Evolutionary conservation across 1,140 invertebrate genomes (phyloP).

Genomic region (Halyomorpha halys): DNA sequence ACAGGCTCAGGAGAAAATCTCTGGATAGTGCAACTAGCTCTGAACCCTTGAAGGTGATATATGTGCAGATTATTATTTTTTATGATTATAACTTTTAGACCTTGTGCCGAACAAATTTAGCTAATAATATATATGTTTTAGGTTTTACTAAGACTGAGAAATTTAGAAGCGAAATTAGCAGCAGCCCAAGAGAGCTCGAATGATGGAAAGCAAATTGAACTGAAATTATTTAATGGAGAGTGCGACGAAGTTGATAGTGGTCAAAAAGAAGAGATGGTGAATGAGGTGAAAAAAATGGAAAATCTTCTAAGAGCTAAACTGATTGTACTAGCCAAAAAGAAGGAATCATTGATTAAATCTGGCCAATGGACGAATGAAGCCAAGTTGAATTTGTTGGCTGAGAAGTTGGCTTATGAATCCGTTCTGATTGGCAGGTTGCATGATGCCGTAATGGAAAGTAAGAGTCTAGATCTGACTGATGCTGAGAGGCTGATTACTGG

Average conservation of each 20-base stretch:
- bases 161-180: slow-evolving; percentile 59
- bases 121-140: neutral
- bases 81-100: neutral
- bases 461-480: slow-evolving; percentile 33
- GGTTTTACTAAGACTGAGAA: slow-evolving; percentile 53
- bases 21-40: slow-evolving; percentile 62
- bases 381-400: slow-evolving; percentile 56
- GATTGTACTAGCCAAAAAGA: slow-evolving; percentile 49
- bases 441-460: slow-evolving; percentile 39
- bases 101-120: neutral
- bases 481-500: slow-evolving; percentile 34
- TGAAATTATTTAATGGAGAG: slow-evolving; percentile 27
- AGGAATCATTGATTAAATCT: slow-evolving; percentile 45
- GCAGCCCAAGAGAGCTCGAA: slow-evolving; percentile 36
- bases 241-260: slow-evolving; percentile 26
- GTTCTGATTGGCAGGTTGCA: slow-evolving; percentile 52
- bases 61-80: too few relatives aligned
- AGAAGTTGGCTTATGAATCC: slow-evolving; percentile 64
- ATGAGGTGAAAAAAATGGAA: slow-evolving; percentile 31
- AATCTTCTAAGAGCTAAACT: slow-evolving; percentile 51
- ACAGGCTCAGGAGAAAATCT: slow-evolving; percentile 50
- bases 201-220: slow-evolving; percentile 29
- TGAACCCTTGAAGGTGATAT: slow-evolving; percentile 58
- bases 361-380: slow-evolving; percentile 53
- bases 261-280: slow-evolving; percentile 22